Conservation (phyloP, 2,888 invertebrate genomes). For the Micoletzkya japonica region DNA sequence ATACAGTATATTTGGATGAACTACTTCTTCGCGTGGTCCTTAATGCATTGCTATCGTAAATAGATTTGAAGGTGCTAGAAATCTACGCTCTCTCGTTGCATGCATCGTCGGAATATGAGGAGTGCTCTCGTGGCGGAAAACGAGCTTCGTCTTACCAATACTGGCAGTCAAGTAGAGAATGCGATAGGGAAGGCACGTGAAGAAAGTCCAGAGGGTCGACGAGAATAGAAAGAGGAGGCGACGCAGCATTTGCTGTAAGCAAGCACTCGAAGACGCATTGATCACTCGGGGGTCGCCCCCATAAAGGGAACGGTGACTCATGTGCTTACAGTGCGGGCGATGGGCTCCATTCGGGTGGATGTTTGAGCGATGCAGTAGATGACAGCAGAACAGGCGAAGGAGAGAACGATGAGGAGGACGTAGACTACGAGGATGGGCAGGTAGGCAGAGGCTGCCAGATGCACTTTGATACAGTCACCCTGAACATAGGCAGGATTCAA, state of each 20-base stretch:
- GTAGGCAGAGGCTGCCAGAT: slow-evolving; percentile 38
- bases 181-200: slow-evolving; percentile 61
- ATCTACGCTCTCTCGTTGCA: too few relatives aligned
- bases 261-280: neutral
- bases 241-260: slow-evolving; percentile 56
- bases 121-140: too few relatives aligned
- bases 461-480: slow-evolving; percentile 33
- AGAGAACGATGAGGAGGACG: slow-evolving; percentile 55
- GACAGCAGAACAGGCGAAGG: slow-evolving; percentile 56
- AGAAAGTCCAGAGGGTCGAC: slow-evolving; percentile 61
- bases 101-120: too few relatives aligned
- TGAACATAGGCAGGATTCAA: slow-evolving; percentile 22
- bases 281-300: neutral
- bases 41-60: too few relatives aligned
- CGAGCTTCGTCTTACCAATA: too few relatives aligned
- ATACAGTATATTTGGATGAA: too few relatives aligned
- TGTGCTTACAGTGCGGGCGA: slow-evolving; percentile 48
- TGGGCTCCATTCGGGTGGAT: slow-evolving; percentile 49
- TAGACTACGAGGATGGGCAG: slow-evolving; percentile 48
- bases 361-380: slow-evolving; percentile 61
- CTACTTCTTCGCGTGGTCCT: too few relatives aligned
- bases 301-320: too few relatives aligned
- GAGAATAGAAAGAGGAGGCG: slow-evolving; percentile 62
- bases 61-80: too few relatives aligned
- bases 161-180: slow-evolving; percentile 49